Base-by-base conservation (phyloP, 2,797 vertebrate genomes). In the Hoplostethus mediterraneus region DNA sequence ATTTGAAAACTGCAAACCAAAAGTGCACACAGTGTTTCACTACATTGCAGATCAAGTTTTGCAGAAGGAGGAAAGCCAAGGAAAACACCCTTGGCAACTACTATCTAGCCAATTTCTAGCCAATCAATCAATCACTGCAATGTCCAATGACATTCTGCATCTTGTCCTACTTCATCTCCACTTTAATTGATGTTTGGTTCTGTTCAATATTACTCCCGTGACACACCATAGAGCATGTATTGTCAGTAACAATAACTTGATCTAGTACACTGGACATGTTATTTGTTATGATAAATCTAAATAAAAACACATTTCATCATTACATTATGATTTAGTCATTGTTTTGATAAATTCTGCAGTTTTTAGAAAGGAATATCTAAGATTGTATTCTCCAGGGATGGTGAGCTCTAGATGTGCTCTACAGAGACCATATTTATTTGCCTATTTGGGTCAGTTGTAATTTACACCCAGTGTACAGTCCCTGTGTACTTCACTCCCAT, bases 1-100 rank as follows among this genome's bases (percentile, higher is more conserved):
- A 45, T 55, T 21, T 55, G 38, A n/a, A 16, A n/a, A n/a, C 36
- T 31, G 51, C 10, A 54, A 44, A 31, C 51, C 63, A 57, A 52
- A 28, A 28, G 14, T 12, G 6, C 53, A 17, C 28, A 56, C 30
- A n/a, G 21, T 48, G 54, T 11, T 67, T 17, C 44, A 67, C 30
- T 14, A 25, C 61, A 38, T 63, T 36, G 61, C 31, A 9, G 21
- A 3, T 38, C 0, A 5, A 8, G 44, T 16, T 9, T 31, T 31
- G 21, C 21, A 21, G 21, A 21, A 21, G 21, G 1, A 21, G 21
- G 21, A 21, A 21, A 21, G 21, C 21, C 21, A 21, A 60, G 42
- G 21, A 12, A 25, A 45, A 45, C 8, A 1, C 10, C 5, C 57
- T 16, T 33, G 30, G 30, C 28, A 31, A 31, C 28, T 16, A 13